Conservation (phyloP, 1,140 invertebrate species). For the Atta texana region DNA sequence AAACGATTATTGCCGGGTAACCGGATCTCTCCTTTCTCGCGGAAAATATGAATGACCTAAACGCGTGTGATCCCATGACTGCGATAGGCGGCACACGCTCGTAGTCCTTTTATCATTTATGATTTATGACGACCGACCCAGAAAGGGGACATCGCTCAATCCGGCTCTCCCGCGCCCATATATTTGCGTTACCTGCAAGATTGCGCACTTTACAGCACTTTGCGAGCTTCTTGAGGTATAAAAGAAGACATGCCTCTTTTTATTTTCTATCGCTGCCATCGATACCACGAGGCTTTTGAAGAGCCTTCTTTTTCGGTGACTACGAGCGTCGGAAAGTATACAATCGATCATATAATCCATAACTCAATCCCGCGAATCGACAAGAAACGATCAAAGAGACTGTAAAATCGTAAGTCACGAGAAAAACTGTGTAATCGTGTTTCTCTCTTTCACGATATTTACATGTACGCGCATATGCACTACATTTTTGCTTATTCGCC, state of each 20-base stretch:
- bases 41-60: slow-evolving; percentile 52
- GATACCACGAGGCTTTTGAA: slow-evolving; percentile 12
- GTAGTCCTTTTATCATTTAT: slow-evolving; percentile 37
- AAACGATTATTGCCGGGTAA: slow-evolving; percentile 32
- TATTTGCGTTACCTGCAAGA: slow-evolving; percentile 53
- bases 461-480: not conserved
- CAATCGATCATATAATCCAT: slow-evolving; percentile 6
- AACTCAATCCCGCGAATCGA: slow-evolving; percentile 26
- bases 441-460: slow-evolving; percentile 8
- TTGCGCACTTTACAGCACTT: slow-evolving; percentile 44
- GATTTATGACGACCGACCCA: slow-evolving; percentile 53
- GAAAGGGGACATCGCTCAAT: slow-evolving; percentile 56
- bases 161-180: slow-evolving; percentile 28
- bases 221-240: not conserved
- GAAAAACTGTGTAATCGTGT: slow-evolving; percentile 10
- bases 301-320: not conserved
- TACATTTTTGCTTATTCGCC: not conserved
- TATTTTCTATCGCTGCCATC: slow-evolving; percentile 21
- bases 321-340: not conserved
- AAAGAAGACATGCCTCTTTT: not conserved
- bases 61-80: slow-evolving; percentile 12
- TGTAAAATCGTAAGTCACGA: not conserved
- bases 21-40: slow-evolving; percentile 8
- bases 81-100: slow-evolving; percentile 17
- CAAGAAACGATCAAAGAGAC: not conserved